Evolutionary conservation across 2,113 vertebrate species (phyloP), one percentile per base, ranked within the genome.

Genomic region (Atractosteus spatula): DNA sequence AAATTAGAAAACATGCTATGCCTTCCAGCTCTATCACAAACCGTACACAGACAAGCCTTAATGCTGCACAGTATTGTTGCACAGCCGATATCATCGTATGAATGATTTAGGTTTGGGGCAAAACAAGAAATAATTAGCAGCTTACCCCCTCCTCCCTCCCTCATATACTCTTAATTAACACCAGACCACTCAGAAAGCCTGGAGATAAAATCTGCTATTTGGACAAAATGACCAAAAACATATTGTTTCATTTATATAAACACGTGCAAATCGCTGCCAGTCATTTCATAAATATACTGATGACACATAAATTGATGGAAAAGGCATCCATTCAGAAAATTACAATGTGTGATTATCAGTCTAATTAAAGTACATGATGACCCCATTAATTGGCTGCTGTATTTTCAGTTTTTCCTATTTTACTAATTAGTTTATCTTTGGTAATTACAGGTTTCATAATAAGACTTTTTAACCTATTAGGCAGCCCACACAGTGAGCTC

Each of bases 301-400:
- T 86, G 85, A 84, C 83, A 83, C 72, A 79, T 78, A 85, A 92
- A 92, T 89, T 94, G 78, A 89, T 90, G 89, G 88, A 93, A 88
- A 93, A 95, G 86, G 90, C 91, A 93, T 90, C 94, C 93, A 93
- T 89, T 94, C 93, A 91, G 92, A 93, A 90, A 95, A 95, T 93
- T 92, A 86, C 85, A 92, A 93, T 84, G 87, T 89, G 90, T 88
- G 88, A 93, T 92, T 91, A 88, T 86, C 87, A 86, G 89, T 94
- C 89, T 94, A 95, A 93, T 94, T 96, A 93, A 92, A 93, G 89
- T 88, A 92, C 91, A 80, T 79, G 83, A 90, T 89, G 90, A 89
- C 82, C 85, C 86, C 83, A 89, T 89, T 90, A 94, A 94, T 90
- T 89, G 85, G 84, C 75, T 79, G 89, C 65, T 85, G 79, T 76